Conservation (phyloP, 1,140 invertebrate species). For the Panagrolaimus sp. region DNA sequence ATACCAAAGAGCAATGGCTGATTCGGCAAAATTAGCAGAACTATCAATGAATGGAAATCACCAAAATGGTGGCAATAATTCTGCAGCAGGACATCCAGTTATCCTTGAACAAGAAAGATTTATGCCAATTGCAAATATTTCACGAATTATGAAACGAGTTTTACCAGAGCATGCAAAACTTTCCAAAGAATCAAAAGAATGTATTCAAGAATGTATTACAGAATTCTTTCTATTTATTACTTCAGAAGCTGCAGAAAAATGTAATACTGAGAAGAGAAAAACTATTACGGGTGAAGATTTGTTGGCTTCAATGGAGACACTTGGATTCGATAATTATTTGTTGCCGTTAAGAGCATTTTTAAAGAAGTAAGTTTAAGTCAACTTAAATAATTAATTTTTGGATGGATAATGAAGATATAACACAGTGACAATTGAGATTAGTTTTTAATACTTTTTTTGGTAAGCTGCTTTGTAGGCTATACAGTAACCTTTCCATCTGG, state of each 20-base stretch:
- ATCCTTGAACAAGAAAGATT: conserved; percentile 57
- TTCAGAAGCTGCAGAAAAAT: conserved; percentile 69
- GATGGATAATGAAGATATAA: not conserved
- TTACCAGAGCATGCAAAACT: conserved; percentile 92
- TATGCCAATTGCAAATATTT: conserved; percentile 74
- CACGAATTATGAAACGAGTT: conserved; percentile 96
- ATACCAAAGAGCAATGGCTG: too few relatives aligned
- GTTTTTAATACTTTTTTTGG: too few relatives aligned
- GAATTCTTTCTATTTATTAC: conserved; percentile 99
- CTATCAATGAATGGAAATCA: too few relatives aligned
- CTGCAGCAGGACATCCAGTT: conserved; percentile 8
- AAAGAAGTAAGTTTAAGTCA: not conserved
- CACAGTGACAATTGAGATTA: not conserved
- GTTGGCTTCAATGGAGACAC: conserved; percentile 78
- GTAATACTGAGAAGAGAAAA: conserved; percentile 67
- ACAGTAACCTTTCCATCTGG: conserved; percentile 67
- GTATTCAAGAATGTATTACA: conserved; percentile 97
- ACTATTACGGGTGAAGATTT: conserved; percentile 95
- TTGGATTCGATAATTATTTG: conserved; percentile 97
- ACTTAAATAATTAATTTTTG: not conserved
- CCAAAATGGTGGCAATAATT: not conserved
- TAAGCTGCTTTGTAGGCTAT: conserved; percentile 71
- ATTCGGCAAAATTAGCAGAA: too few relatives aligned
- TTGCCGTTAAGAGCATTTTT: not conserved
- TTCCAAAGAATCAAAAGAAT: conserved; percentile 97